Evolutionary conservation across 2,797 vertebrate species (phyloP).

Genomic region (Acridotheres tristis): DNA sequence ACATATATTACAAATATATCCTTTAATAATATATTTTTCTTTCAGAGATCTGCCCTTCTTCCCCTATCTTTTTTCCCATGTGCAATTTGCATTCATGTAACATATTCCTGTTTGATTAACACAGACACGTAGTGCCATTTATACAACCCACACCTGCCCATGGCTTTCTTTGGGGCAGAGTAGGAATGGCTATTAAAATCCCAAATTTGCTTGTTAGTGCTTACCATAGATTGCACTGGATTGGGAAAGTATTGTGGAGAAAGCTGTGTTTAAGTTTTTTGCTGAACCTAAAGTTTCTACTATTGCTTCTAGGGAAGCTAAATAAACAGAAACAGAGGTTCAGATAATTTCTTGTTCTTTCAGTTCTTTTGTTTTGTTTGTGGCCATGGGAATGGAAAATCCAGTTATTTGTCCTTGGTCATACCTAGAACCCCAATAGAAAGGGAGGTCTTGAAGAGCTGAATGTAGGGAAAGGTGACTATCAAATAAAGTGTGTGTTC

Average conservation of each 20-base stretch:
- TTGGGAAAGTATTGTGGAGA: neutral
- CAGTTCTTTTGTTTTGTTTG: neutral
- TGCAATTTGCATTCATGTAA: neutral
- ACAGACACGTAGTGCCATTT: neutral
- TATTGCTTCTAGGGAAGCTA: neutral
- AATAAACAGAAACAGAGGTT: neutral
- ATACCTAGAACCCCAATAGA: neutral
- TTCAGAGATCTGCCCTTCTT: neutral
- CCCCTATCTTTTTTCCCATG: neutral
- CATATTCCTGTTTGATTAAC: neutral
- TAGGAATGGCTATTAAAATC: neutral
- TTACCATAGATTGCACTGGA: neutral
- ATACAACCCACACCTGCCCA: neutral
- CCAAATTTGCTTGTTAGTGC: neutral
- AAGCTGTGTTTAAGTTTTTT: neutral
- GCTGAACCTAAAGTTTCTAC: neutral
- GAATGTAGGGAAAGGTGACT: neutral
- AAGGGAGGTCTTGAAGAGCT: neutral
- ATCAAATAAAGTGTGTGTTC: neutral
- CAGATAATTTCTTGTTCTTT: neutral
- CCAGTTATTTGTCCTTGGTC: neutral
- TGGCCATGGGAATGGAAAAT: neutral
- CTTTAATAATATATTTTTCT: slow-evolving; percentile 17
- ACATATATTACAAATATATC: slow-evolving; percentile 14
- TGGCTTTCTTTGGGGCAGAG: neutral